Evolutionary conservation across 2,888 invertebrate genomes (phyloP).

Genomic region (Eupithecia vulgata): DNA sequence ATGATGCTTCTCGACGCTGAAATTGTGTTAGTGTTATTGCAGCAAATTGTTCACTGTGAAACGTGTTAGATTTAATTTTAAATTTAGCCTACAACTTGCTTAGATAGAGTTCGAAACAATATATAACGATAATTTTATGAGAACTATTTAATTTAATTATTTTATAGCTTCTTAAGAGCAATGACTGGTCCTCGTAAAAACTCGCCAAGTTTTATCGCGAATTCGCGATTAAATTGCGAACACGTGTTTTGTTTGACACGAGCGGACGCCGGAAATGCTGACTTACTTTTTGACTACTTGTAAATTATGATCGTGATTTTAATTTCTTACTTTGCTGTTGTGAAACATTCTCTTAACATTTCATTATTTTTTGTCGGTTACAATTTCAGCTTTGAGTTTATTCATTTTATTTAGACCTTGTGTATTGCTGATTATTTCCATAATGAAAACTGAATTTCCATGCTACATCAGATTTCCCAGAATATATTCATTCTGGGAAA

Average conservation of each 20-base stretch:
- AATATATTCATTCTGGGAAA: too few relatives aligned
- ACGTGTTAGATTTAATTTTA: constrained; percentile 6
- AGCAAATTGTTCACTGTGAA: constrained; percentile 18
- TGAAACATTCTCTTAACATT: neutral
- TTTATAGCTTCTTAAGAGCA: neutral
- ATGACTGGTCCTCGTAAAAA: constrained; percentile 17
- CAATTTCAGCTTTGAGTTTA: neutral
- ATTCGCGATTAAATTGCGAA: constrained; percentile 18
- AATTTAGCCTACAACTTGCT: neutral
- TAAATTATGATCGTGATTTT: constrained; percentile 19
- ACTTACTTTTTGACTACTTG: constrained; percentile 30
- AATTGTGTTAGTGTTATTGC: constrained; percentile 20
- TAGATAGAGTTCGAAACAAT: neutral
- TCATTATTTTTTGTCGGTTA: neutral
- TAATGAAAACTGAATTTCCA: neutral
- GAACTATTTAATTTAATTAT: neutral
- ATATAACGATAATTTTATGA: neutral
- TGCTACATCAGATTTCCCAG: neutral
- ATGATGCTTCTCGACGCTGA: constrained; percentile 13
- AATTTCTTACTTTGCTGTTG: constrained; percentile 45
- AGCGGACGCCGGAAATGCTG: constrained; percentile 24
- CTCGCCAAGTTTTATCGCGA: constrained; percentile 26
- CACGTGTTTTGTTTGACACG: constrained; percentile 28
- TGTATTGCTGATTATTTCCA: neutral
- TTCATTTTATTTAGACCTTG: neutral